These are phyloP conservation scores for Caenorhabditis sp. DNA, from an alignment of 2,888 invertebrate genomes.

Conservation along the genomic window DNA sequence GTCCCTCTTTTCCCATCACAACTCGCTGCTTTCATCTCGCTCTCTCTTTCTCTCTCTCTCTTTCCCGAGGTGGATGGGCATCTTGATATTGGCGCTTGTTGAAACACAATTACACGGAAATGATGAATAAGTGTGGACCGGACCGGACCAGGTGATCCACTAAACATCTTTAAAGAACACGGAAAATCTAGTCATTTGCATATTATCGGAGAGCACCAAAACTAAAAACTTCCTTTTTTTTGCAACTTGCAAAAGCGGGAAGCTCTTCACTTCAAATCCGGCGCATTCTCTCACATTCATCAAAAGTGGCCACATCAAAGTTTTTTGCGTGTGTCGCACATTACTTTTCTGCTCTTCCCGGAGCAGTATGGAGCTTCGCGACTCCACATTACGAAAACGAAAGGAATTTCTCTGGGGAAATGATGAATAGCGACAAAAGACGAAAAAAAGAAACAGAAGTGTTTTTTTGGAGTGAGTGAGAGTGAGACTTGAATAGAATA, in stretches of 20 bases:
- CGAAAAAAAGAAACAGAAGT: background rate
- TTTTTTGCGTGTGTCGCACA: conserved; percentile 40
- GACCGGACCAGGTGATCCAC: too few species aligned
- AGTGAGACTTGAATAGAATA: too few species aligned
- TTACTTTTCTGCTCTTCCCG: conserved; percentile 35
- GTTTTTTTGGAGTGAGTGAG: conserved; percentile 4
- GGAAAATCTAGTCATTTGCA: background rate
- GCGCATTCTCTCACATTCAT: conserved; percentile 38
- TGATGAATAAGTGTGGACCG: too few species aligned
- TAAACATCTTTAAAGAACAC: background rate
- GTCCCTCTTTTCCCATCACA: conserved; percentile 12
- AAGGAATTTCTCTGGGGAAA: conserved; percentile 38
- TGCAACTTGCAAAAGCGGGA: conserved; percentile 11
- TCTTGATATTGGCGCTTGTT: conserved; percentile 35
- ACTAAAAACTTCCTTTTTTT: conserved; percentile 5
- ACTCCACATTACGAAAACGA: conserved; percentile 20
- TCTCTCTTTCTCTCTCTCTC: background rate
- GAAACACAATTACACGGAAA: too few species aligned
- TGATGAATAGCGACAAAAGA: conserved; percentile 29
- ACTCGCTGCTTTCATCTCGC: conserved; percentile 8
- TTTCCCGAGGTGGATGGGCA: conserved; percentile 23
- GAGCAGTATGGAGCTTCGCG: background rate
- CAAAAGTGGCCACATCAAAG: conserved; percentile 55
- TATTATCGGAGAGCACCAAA: background rate
- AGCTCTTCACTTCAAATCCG: conserved; percentile 16